Conservation (phyloP, 1,140 invertebrate species). For the Cyphomyrmex costatus region DNA sequence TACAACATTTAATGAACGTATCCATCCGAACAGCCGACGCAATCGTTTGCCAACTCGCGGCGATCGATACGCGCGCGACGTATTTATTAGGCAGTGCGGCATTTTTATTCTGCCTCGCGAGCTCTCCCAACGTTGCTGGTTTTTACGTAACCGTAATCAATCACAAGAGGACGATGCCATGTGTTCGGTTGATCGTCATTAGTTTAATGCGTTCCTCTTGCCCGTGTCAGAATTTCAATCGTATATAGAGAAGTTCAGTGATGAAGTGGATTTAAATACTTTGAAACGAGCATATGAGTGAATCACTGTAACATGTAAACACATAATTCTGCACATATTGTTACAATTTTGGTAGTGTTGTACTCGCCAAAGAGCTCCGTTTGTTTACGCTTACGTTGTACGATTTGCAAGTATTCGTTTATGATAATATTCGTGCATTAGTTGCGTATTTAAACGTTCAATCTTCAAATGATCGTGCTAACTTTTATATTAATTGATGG, state of each 20-base stretch:
- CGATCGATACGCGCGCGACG: conserved; percentile 14
- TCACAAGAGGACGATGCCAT: conserved; percentile 48
- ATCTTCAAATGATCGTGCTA: background rate
- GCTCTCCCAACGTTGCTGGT: conserved; percentile 13
- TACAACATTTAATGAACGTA: conserved; percentile 61
- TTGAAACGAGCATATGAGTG: conserved; percentile 6
- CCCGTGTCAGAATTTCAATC: conserved; percentile 59
- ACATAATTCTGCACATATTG: background rate
- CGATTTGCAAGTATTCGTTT: background rate
- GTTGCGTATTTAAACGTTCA: background rate
- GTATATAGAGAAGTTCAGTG: conserved; percentile 37
- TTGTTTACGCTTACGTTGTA: background rate
- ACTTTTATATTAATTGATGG: conserved; percentile 4
- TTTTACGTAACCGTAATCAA: conserved; percentile 52
- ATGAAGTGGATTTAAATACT: conserved; percentile 56
- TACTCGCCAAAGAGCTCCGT: background rate
- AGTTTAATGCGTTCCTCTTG: conserved; percentile 59
- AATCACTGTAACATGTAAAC: background rate
- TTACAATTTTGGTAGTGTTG: background rate
- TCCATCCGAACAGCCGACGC: conserved; percentile 3
- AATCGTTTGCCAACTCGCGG: background rate
- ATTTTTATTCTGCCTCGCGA: conserved; percentile 42
- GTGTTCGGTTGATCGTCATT: conserved; percentile 56
- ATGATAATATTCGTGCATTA: background rate
- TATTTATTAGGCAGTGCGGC: conserved; percentile 45